Conservation (phyloP, 2,888 invertebrate genomes). For the Dicycla oo region DNA sequence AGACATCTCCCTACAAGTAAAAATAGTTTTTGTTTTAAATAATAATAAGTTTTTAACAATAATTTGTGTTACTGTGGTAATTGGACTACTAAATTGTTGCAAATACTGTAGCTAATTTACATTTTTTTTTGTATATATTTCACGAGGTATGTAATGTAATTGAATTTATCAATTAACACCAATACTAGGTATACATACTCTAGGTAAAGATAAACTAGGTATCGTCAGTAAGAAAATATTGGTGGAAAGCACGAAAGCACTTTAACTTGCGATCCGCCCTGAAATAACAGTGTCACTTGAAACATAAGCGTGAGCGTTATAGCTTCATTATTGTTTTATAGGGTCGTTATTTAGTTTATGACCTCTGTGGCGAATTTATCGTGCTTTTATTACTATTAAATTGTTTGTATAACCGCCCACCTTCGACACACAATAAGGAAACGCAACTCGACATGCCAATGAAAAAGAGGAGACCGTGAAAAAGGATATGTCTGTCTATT, state of each 20-base stretch:
- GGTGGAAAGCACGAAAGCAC: conserved; percentile 59
- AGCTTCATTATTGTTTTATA: conserved; percentile 18
- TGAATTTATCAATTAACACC: conserved; percentile 11
- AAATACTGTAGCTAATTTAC: not conserved
- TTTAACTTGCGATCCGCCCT: conserved; percentile 23
- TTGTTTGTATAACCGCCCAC: not conserved
- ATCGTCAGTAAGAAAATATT: conserved; percentile 39
- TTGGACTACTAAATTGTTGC: not conserved
- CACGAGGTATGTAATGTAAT: not conserved
- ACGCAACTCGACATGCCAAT: not conserved
- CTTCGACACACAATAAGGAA: not conserved
- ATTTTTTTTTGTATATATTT: not conserved
- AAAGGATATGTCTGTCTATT: not conserved
- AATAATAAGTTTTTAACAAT: not conserved
- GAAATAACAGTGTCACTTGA: conserved; percentile 10
- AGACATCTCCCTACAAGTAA: too few relatives aligned
- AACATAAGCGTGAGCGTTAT: conserved; percentile 35
- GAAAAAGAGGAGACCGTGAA: fast-evolving
- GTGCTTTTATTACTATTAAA: conserved; percentile 29
- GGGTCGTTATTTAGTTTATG: conserved; percentile 33
- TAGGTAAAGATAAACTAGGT: conserved; percentile 21
- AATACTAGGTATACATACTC: too few relatives aligned
- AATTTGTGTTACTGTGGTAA: not conserved
- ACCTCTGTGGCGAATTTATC: conserved; percentile 11
- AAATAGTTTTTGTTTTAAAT: too few relatives aligned